A percentile compares a stretch with the other conserved stretches of the same genome.
phyloP scores from a whole-genome alignment of 2,113 vertebrate genomes.

The Neotragus pygmaeus region DNA sequence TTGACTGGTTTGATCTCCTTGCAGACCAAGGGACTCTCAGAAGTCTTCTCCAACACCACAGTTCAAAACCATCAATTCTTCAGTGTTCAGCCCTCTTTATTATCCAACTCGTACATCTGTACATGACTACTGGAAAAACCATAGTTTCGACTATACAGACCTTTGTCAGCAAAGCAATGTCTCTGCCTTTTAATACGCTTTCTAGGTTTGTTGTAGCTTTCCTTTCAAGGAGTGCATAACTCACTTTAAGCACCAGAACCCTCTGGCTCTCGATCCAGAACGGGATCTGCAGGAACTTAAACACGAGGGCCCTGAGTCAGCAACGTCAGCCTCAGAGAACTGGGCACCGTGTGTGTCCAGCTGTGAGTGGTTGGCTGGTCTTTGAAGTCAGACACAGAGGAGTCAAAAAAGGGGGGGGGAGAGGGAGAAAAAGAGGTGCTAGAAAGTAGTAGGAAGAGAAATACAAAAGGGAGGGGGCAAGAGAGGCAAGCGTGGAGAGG shows the following conservation, averaged over 20 bases:
- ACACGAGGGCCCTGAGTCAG: neutral
- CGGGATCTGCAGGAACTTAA: neutral
- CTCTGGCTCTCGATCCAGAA: neutral
- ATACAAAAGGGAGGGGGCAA: neutral
- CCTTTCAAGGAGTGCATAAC: neutral
- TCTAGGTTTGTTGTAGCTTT: neutral
- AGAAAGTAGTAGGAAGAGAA: neutral
- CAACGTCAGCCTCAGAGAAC: neutral
- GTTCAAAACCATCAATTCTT: neutral
- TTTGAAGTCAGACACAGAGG: neutral
- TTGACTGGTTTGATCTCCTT: neutral
- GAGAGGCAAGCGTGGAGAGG: fast-evolving
- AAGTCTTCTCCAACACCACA: neutral
- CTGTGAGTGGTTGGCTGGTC: neutral
- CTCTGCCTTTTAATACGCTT: neutral
- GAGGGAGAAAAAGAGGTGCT: fast-evolving
- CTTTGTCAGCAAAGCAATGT: neutral
- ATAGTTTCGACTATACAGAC: neutral
- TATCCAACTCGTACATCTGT: neutral
- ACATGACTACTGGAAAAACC: neutral
- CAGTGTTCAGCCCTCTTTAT: neutral
- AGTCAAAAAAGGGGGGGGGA: fast-evolving
- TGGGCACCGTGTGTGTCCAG: fast-evolving
- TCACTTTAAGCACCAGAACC: neutral
- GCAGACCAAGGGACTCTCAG: neutral